Evolutionary conservation across 2,888 invertebrate species (phyloP).

Genomic region (Phyllotreta striolata): DNA sequence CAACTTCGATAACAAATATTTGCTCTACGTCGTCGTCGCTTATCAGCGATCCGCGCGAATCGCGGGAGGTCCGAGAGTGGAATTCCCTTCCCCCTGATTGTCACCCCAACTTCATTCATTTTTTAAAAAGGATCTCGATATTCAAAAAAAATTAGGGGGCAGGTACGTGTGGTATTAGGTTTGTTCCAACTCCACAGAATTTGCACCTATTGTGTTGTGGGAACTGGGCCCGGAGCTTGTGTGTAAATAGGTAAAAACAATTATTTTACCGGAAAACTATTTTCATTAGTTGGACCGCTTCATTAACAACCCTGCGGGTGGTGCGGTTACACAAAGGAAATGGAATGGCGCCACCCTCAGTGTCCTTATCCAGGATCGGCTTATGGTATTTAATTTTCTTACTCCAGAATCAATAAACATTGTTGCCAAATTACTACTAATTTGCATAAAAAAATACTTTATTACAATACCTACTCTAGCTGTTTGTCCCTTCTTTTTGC

Average conservation of each 20-base stretch:
- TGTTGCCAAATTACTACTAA: too few relatives aligned
- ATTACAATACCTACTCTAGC: too few relatives aligned
- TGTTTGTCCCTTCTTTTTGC: too few relatives aligned
- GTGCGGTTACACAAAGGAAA: slow-evolving; percentile 22
- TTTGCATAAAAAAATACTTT: too few relatives aligned
- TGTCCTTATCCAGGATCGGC: neutral
- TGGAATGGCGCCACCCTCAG: neutral
- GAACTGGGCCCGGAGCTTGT: neutral
- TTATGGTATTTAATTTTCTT: neutral
- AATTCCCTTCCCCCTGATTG: neutral
- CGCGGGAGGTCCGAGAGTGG: neutral
- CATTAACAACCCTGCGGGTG: slow-evolving; percentile 20
- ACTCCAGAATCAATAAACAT: too few relatives aligned
- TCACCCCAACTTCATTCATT: neutral
- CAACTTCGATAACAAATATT: slow-evolving; percentile 21
- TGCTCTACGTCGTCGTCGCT: slow-evolving; percentile 9
- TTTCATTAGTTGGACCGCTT: slow-evolving; percentile 20
- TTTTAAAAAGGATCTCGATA: neutral
- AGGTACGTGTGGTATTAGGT: too few relatives aligned
- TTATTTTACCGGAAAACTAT: slow-evolving; percentile 15
- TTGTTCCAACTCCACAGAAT: too few relatives aligned
- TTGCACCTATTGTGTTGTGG: too few relatives aligned
- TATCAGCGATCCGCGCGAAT: neutral
- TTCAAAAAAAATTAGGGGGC: too few relatives aligned
- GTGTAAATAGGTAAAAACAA: slow-evolving; percentile 20